Evolutionary conservation across 2,888 invertebrate genomes (phyloP).

Genomic region (Eristalis pertinax): DNA sequence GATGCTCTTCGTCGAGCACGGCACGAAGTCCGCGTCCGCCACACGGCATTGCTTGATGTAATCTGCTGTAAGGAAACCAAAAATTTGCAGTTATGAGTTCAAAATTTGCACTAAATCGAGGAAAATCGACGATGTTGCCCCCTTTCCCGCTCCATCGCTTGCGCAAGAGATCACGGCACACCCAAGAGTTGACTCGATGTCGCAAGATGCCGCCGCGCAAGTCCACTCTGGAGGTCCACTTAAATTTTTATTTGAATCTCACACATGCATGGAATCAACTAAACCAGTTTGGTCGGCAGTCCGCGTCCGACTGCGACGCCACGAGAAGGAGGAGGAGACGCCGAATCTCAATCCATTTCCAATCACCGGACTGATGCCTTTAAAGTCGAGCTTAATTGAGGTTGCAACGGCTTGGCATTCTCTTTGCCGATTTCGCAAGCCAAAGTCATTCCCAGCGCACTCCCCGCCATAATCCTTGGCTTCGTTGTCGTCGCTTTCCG

Average conservation of each 20-base stretch:
- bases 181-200: neutral
- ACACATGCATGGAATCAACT: neutral
- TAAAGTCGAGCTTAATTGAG: slow-evolving; percentile 4
- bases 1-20: slow-evolving; percentile 86
- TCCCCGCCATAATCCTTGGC: slow-evolving; percentile 31
- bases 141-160: neutral
- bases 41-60: slow-evolving; percentile 86
- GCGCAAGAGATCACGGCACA: neutral
- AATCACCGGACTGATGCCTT: neutral
- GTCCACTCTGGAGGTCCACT: neutral
- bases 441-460: slow-evolving; percentile 7
- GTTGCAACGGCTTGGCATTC: slow-evolving; percentile 30
- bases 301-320: neutral
- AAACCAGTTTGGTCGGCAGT: neutral
- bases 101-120: slow-evolving; percentile 1
- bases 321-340: neutral
- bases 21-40: slow-evolving; percentile 85
- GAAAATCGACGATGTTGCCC: too few species aligned
- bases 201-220: neutral
- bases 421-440: slow-evolving; percentile 28
- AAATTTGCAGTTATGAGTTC: slow-evolving; percentile 55
- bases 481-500: slow-evolving; percentile 17
- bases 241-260: neutral
- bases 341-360: neutral
- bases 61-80: slow-evolving; percentile 82